Percentiles rank a stretch among this genome's conserved stretches.
Conservation (phyloP, 2,797 vertebrate species). For the Sarcoramphus papa region DNA sequence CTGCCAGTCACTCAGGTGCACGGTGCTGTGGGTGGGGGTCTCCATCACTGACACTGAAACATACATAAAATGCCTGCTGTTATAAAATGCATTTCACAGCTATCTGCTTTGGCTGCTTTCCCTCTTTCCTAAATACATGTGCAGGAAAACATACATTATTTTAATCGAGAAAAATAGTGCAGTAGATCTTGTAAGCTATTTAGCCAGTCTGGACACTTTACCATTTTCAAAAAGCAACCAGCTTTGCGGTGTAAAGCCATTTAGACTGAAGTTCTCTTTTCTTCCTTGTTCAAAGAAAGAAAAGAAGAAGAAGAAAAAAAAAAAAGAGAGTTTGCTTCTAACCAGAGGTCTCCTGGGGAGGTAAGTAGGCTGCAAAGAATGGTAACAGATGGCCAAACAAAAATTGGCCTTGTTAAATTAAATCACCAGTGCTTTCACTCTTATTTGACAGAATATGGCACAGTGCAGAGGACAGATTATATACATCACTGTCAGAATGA, state of each 20-base stretch:
- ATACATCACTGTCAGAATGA: not conserved
- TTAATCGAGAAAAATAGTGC: not conserved
- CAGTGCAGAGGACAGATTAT: not conserved
- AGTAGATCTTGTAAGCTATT: not conserved
- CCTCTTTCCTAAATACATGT: not conserved
- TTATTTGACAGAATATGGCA: not conserved
- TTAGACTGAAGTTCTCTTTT: not conserved
- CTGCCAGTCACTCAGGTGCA: slow-evolving; percentile 93
- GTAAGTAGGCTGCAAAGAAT: slow-evolving; percentile 1
- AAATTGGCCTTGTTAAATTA: not conserved
- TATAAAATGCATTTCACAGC: not conserved
- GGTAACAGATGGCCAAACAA: slow-evolving; percentile 37
- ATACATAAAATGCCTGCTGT: slow-evolving; percentile 70
- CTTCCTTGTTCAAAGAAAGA: not conserved
- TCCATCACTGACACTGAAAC: slow-evolving; percentile 78
- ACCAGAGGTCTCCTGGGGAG: slow-evolving; percentile 4
- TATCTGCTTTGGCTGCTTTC: not conserved
- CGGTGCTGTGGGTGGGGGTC: slow-evolving; percentile 66
- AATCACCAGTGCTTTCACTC: not conserved
- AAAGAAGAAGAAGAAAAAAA: not conserved
- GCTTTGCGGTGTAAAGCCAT: not conserved
- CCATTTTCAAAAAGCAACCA: not conserved
- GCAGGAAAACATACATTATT: not conserved
- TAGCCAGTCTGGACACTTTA: not conserved
- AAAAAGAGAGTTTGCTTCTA: not conserved